Conservation (phyloP, 2,888 invertebrate genomes). For the Calliphora vomitoria region DNA sequence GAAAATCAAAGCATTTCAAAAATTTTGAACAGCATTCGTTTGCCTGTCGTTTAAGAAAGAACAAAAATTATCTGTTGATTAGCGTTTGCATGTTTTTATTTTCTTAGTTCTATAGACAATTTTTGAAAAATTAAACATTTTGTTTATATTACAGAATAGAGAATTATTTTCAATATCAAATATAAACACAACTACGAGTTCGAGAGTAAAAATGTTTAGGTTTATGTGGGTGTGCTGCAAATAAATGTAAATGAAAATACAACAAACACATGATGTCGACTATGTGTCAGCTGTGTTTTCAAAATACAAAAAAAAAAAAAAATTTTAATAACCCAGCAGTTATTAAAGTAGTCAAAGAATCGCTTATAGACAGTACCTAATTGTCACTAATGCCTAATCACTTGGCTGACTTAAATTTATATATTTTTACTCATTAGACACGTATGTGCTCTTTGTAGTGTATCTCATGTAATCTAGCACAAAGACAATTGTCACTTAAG, state of each 20-base stretch:
- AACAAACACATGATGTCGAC: constrained; percentile 58
- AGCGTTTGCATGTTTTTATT: background rate
- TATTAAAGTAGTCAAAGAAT: too few relatives aligned
- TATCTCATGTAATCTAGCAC: too few relatives aligned
- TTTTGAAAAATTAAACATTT: constrained; percentile 36
- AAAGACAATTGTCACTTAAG: too few relatives aligned
- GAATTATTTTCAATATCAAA: background rate
- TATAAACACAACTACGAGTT: background rate
- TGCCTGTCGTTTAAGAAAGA: background rate
- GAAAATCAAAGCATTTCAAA: constrained; percentile 40
- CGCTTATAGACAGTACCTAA: too few relatives aligned
- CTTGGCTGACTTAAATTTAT: too few relatives aligned
- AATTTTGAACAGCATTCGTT: constrained; percentile 1
- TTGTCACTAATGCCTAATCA: too few relatives aligned
- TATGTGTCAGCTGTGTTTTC: constrained; percentile 65
- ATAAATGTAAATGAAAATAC: constrained; percentile 4
- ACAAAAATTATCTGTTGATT: constrained; percentile 34
- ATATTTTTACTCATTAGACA: too few relatives aligned
- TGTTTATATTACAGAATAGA: constrained; percentile 58
- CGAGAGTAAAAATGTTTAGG: background rate
- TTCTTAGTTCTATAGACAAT: constrained; percentile 9
- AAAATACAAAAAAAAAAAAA: background rate
- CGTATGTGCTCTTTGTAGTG: too few relatives aligned
- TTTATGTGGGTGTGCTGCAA: background rate
- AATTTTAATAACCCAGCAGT: too few relatives aligned